These are phyloP conservation scores for Caenorhabditis auriculariae DNA, from an alignment of 2,888 invertebrate genomes.

Conservation along the genomic window DNA sequence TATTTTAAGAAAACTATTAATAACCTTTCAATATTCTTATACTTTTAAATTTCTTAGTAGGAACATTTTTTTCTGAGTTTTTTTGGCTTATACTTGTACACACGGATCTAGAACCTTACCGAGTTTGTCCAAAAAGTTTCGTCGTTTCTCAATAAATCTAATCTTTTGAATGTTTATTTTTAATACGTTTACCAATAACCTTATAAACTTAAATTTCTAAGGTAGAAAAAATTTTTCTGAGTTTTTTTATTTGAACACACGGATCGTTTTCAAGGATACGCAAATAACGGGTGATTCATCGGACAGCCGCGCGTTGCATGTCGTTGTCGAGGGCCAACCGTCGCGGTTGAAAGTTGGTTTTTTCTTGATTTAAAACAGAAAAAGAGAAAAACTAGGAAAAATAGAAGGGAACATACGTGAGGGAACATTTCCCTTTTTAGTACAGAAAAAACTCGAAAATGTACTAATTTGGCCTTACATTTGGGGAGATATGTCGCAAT, in stretches of 20 bases:
- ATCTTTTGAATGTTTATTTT: too few species aligned
- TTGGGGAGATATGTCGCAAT: too few species aligned
- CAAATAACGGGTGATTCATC: slow-evolving; percentile 93
- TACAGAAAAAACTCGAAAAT: neutral
- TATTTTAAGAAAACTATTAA: neutral
- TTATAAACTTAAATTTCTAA: too few species aligned
- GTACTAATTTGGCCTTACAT: too few species aligned
- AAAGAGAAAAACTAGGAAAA: neutral
- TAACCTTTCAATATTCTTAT: neutral
- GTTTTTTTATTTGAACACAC: slow-evolving; percentile 5
- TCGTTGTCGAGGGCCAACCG: slow-evolving; percentile 66
- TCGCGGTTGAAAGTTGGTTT: slow-evolving; percentile 15
- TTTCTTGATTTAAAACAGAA: neutral
- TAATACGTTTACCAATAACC: neutral
- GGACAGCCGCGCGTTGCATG: slow-evolving; percentile 89
- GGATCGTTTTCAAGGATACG: slow-evolving; percentile 74
- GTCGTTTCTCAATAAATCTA: too few species aligned
- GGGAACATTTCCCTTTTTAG: neutral
- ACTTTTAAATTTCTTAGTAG: slow-evolving; percentile 1
- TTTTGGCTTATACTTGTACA: slow-evolving; percentile 3
- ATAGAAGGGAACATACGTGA: neutral
- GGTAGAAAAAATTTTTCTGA: neutral
- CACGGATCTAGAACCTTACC: too few species aligned
- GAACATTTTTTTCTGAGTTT: neutral
- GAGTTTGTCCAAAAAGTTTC: too few species aligned